phyloP scores from a whole-genome alignment of 2,113 vertebrate species.

The Uria aalge region DNA sequence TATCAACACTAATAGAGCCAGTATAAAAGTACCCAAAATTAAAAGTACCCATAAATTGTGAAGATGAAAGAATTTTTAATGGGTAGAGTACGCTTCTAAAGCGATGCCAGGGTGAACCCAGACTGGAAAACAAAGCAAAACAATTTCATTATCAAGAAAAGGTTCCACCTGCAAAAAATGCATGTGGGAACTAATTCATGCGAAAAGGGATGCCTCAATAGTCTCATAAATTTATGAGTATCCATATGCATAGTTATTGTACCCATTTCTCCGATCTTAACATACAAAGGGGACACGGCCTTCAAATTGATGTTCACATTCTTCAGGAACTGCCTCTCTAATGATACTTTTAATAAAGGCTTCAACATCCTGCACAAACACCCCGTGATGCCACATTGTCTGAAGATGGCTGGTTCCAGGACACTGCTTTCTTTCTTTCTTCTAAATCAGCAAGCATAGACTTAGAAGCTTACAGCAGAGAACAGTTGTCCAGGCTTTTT shows the following conservation, averaged over 20 bases:
- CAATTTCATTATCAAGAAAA: background rate
- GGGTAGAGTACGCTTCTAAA: background rate
- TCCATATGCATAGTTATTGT: background rate
- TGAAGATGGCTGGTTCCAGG: background rate
- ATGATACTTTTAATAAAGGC: background rate
- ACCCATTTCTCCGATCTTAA: background rate
- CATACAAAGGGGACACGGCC: fast-evolving
- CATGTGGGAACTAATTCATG: background rate
- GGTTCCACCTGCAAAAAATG: background rate
- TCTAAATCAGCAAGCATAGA: background rate
- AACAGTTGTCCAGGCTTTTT: background rate
- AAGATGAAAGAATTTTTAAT: constrained; percentile 40
- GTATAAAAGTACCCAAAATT: background rate
- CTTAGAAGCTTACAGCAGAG: background rate
- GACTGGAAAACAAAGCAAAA: background rate
- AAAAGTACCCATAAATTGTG: background rate
- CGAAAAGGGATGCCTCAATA: background rate
- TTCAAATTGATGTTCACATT: background rate
- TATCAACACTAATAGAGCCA: background rate
- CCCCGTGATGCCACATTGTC: fast-evolving
- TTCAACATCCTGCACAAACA: background rate
- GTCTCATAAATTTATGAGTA: background rate
- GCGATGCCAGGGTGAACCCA: background rate
- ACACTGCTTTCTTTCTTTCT: fast-evolving
- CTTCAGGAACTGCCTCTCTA: background rate